Evolutionary conservation across 35 echinoderm and acorn worm genomes (phyloP), one percentile per base, ranked within the genome.

Genomic region (Ophioderma brevispina): DNA sequence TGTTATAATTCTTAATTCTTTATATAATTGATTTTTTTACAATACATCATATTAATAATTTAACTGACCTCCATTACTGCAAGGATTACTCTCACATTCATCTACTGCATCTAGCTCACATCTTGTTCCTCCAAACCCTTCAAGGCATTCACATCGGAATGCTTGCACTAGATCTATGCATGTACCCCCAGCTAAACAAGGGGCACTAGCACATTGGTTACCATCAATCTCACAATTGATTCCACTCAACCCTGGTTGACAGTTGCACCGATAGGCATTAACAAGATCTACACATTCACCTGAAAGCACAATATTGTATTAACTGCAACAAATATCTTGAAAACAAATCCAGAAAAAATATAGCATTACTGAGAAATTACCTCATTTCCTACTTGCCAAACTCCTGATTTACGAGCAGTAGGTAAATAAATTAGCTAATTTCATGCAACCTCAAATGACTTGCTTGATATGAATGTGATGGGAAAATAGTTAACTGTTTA

Each of bases 271-370:
- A 79, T 88, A 99, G 39, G 90, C 97, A 77, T 91, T 75, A 55
- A 99, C 90, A 23, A 99, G 76, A 37, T 99, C 97, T 46, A 63
- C 30, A 43, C 97, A 99, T 52, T 87, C 89, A 17, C 96, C 96
- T 40, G 90, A n/a, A n/a, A n/a, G n/a, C n/a, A n/a, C n/a, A n/a
- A n/a, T n/a, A n/a, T n/a, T n/a, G n/a, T n/a, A n/a, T n/a, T n/a
- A n/a, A n/a, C n/a, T n/a, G n/a, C n/a, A n/a, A n/a, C n/a, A n/a
- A n/a, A n/a, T n/a, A n/a, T n/a, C n/a, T n/a, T n/a, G n/a, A n/a
- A n/a, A n/a, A n/a, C n/a, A n/a, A n/a, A n/a, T n/a, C n/a, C n/a
- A n/a, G n/a, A n/a, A n/a, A n/a, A n/a, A n/a, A n/a, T n/a, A n/a
- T n/a, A n/a, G n/a, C n/a, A n/a, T n/a, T n/a, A 52, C 8, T 8